phyloP scores from a whole-genome alignment of 2,797 vertebrate species.

The Podargus strigoides region DNA sequence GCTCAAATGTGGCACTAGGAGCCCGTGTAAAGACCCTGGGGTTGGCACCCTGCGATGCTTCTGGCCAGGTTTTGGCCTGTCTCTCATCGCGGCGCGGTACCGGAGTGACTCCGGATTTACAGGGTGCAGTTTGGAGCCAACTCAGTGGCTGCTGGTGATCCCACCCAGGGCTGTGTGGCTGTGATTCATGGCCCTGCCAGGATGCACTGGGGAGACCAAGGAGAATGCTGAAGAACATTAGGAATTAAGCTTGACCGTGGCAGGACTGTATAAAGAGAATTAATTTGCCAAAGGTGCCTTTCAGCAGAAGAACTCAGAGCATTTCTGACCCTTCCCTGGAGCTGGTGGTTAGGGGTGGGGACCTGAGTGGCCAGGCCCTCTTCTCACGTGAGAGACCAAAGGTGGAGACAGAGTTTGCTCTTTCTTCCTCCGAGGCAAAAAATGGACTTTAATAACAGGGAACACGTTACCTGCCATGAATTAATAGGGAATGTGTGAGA shows the following conservation, averaged over 20 bases:
- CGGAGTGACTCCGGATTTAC: not conserved
- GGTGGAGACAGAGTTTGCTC: not conserved
- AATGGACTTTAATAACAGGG: not conserved
- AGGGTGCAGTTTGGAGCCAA: not conserved
- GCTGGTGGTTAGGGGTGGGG: not conserved
- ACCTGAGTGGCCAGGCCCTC: not conserved
- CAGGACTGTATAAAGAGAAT: not conserved
- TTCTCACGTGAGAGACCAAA: not conserved
- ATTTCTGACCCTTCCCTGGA: not conserved
- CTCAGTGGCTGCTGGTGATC: not conserved
- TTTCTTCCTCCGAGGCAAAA: not conserved
- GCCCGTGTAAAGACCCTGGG: not conserved
- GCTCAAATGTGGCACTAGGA: fast-evolving
- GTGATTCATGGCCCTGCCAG: not conserved
- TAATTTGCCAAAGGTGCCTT: not conserved
- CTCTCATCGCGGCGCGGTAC: fast-evolving
- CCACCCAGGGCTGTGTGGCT: fast-evolving
- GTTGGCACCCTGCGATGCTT: not conserved
- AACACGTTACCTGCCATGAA: not conserved
- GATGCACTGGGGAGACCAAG: not conserved
- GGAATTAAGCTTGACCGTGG: not conserved
- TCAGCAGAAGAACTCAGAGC: not conserved
- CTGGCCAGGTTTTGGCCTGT: not conserved
- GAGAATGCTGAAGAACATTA: not conserved
- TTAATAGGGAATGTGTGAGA: not conserved